Conservation (phyloP, 1,140 invertebrate species). For the Arctopsyche grandis region DNA sequence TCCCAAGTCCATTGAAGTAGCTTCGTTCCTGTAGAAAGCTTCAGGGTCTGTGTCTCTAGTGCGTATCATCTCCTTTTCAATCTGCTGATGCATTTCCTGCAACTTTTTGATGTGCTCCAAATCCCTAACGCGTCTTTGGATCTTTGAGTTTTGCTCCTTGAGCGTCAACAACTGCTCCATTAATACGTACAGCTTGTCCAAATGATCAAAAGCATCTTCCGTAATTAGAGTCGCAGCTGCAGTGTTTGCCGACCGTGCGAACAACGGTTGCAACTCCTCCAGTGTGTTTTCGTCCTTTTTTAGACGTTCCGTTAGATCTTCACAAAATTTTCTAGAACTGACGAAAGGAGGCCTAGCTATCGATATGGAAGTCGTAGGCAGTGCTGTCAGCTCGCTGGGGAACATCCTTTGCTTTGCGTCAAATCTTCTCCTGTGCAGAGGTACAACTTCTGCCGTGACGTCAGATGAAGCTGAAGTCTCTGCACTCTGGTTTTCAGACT, state of each 20-base stretch:
- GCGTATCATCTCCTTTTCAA: constrained; percentile 61
- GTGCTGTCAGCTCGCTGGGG: constrained; percentile 30
- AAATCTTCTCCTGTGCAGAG: constrained; percentile 48
- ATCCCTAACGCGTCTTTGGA: constrained; percentile 76
- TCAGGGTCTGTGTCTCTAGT: constrained; percentile 60
- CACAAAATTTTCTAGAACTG: constrained; percentile 44
- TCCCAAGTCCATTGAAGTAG: constrained; percentile 66
- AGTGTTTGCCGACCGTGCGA: constrained; percentile 59
- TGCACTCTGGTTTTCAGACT: background rate
- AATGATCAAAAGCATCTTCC: constrained; percentile 75
- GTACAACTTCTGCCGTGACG: constrained; percentile 17
- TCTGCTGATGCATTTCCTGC: constrained; percentile 67
- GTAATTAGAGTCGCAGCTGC: constrained; percentile 65
- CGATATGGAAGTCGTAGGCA: constrained; percentile 34
- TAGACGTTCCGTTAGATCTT: constrained; percentile 41
- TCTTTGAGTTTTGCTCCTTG: constrained; percentile 74
- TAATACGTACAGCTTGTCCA: constrained; percentile 79
- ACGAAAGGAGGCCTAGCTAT: constrained; percentile 13
- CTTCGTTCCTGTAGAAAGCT: constrained; percentile 61
- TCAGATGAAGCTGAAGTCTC: background rate
- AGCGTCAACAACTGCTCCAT: constrained; percentile 79
- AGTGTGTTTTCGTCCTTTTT: constrained; percentile 37
- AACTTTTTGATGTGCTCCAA: constrained; percentile 77
- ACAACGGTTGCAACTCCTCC: constrained; percentile 57
- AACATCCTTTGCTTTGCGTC: constrained; percentile 49